Evolutionary conservation across 2,888 invertebrate species (phyloP), one percentile per base, ranked within the genome.

Genomic region (Xestobium rufovillosum): DNA sequence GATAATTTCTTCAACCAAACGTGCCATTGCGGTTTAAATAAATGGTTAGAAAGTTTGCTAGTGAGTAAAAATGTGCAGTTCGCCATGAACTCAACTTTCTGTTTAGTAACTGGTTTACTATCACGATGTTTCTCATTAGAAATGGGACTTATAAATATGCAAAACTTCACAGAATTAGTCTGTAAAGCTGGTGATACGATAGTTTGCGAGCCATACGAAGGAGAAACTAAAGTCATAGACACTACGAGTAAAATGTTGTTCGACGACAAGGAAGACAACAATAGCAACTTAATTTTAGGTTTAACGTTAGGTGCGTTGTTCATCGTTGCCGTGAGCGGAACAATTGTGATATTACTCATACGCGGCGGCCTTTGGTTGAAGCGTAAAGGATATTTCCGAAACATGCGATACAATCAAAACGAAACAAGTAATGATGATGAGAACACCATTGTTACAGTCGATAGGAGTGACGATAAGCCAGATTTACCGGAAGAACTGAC

Each of bases 401-500:
- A 70, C 19, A 55, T 61, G 9, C 68, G 69, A 39, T 68, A 64
- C 37, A 52, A 74, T 2, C 76, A 76, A 33, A 72, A 74, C 44
- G 76, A 76, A 47, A 72, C 72, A 1, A 68, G 75, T 31, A 67
- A 68, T 4, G 66, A 71, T 16, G 62, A 73, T 3, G 63, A 59
- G 43, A 59, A 53, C 40, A 60, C 58, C 3, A 59, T 58, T 14
- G 59, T 57, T n/a, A 59, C 59, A 4, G 42, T 58, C 4, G 58
- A 58, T 33, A 54, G 76, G 72, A 47, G 35, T 28, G 31, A 30
- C 14, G 56, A 59, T 35, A 57, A 55, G 39, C 38, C 56, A 57
- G 83, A 83, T 1, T 65, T 83, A 32, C 83, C 83, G 0, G 83
- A 82, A 56, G 83, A 83, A 57, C 57, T 85, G 30, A 83, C 83